Percentiles rank a stretch among this genome's conserved stretches.
Conservation (phyloP, 2,797 vertebrate species). For the Neosilurus hyrtlii region DNA sequence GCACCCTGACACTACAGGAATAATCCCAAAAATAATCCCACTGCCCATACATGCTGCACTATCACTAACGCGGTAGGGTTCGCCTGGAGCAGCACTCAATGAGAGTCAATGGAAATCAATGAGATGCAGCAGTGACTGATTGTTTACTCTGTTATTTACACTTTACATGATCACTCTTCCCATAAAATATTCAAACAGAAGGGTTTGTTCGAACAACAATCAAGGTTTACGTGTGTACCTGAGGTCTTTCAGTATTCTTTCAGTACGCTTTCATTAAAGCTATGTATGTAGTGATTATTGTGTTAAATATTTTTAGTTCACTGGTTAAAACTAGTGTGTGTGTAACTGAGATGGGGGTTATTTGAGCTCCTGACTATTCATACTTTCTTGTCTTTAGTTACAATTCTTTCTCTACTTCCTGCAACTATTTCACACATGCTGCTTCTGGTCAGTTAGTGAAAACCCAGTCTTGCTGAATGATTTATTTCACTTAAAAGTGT, state of each 20-base stretch:
- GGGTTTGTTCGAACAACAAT: background rate
- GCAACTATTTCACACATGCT: background rate
- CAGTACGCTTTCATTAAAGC: background rate
- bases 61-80: background rate
- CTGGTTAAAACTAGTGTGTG: background rate
- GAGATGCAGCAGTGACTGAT: background rate
- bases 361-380: background rate
- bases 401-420: background rate
- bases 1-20: conserved; percentile 36
- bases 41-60: background rate
- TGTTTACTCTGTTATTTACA: background rate
- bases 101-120: background rate
- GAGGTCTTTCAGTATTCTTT: background rate
- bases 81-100: background rate
- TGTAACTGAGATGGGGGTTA: background rate
- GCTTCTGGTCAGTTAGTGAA: background rate
- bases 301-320: background rate
- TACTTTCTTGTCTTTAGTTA: background rate
- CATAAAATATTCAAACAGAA: background rate
- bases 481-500: too few species aligned
- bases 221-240: too few species aligned
- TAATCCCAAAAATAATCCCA: conserved; percentile 27
- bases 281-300: background rate
- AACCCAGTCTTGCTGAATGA: background rate
- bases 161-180: background rate